Evolutionary conservation across 1,140 invertebrate genomes (phyloP).

Genomic region (Oreohelix idahoensis): DNA sequence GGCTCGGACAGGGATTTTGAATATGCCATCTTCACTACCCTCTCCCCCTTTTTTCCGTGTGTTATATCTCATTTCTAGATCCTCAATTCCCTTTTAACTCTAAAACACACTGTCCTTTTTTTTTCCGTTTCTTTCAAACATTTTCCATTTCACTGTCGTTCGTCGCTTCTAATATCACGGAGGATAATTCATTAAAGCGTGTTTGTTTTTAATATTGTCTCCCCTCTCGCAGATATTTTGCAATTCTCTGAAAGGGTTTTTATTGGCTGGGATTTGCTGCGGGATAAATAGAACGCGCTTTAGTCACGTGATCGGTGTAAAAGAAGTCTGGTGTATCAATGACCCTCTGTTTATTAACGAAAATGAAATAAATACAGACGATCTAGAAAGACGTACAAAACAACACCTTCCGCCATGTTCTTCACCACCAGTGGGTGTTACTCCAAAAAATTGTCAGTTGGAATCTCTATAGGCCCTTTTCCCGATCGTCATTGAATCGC

Average conservation of each 20-base stretch:
- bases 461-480: no score
- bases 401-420: neutral
- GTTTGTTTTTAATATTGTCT: constrained; percentile 27
- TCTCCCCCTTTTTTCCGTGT: neutral
- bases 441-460: no score
- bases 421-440: no score
- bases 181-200: constrained; percentile 22
- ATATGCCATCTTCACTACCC: neutral
- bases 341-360: neutral
- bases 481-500: no score
- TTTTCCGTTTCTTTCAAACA: neutral
- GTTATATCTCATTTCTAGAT: neutral
- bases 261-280: constrained; percentile 20
- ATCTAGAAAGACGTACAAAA: neutral
- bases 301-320: neutral
- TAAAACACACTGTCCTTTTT: neutral
- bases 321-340: neutral
- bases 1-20: no score
- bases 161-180: neutral
- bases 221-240: neutral
- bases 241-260: constrained; percentile 26
- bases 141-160: constrained; percentile 1
- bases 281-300: neutral
- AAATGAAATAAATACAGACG: constrained; percentile 12
- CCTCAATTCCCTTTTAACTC: neutral